phyloP scores from a whole-genome alignment of 2,888 invertebrate genomes.

The Rambutsinella grinnellia region DNA sequence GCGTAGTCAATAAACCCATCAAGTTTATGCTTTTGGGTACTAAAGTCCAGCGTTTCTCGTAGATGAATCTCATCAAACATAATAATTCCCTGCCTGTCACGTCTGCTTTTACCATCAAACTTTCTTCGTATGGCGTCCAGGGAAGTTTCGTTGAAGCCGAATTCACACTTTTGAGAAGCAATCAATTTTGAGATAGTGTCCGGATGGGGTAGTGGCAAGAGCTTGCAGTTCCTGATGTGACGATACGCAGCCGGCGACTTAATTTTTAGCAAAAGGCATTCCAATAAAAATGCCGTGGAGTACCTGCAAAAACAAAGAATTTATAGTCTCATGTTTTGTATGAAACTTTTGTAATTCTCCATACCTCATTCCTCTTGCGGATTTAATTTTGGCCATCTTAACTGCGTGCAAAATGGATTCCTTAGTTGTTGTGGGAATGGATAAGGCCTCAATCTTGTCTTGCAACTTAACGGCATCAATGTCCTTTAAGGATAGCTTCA shows the following conservation, averaged over 20 bases:
- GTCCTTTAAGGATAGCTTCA: no score
- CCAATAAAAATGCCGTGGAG: not conserved
- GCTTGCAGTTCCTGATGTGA: not conserved
- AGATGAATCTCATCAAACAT: slow-evolving; percentile 26
- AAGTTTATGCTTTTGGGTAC: not conserved
- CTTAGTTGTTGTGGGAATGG: no score
- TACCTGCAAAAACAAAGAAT: no score
- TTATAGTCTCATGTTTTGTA: no score
- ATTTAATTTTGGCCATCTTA: slow-evolving; percentile 3
- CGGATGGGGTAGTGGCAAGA: slow-evolving; percentile 1
- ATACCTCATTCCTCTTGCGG: slow-evolving; percentile 39
- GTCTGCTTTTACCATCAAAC: not conserved
- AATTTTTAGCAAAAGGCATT: slow-evolving; percentile 10
- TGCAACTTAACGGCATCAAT: no score
- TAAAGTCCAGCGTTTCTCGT: not conserved
- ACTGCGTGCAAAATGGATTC: not conserved
- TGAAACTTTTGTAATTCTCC: no score
- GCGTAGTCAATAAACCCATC: slow-evolving; percentile 6
- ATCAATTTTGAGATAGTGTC: not conserved
- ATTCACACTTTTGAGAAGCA: not conserved
- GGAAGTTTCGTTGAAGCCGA: slow-evolving; percentile 1
- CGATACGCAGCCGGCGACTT: slow-evolving; percentile 7
- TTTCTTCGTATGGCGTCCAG: not conserved
- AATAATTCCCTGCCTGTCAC: slow-evolving; percentile 3
- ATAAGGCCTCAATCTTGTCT: no score